phyloP scores from a whole-genome alignment of 2,797 vertebrate genomes.

The Crossoptilon crossoptilon region DNA sequence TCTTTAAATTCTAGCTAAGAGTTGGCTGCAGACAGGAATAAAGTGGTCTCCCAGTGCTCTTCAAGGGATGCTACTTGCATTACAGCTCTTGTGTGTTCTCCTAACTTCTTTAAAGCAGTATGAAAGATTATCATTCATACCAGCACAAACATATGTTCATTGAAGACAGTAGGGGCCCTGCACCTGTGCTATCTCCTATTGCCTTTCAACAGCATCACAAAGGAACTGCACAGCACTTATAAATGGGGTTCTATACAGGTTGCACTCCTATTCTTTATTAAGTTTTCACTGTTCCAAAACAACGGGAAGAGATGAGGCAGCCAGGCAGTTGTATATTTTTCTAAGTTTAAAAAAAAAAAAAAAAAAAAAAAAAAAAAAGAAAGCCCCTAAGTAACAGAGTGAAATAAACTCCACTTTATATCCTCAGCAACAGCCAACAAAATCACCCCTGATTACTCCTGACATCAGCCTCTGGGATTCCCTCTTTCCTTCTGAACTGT shows the following conservation, averaged over 20 bases:
- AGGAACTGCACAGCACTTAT: rapidly evolving
- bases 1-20: neutral
- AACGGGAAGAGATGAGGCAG: neutral
- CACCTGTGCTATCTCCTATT: neutral
- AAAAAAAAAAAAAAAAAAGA: neutral
- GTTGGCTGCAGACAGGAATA: neutral
- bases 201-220: neutral
- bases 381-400: neutral
- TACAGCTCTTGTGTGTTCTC: neutral
- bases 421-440: conserved; percentile 14
- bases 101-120: neutral
- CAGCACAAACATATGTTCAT: neutral
- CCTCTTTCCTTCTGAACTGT: conserved; percentile 10
- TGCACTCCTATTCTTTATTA: neutral
- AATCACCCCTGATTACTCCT: conserved; percentile 44
- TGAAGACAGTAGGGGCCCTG: neutral
- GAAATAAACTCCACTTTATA: neutral
- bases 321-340: neutral
- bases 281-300: neutral
- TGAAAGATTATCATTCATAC: neutral
- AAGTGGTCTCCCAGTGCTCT: neutral
- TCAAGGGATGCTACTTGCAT: neutral
- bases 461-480: conserved; percentile 61
- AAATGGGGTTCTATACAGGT: neutral
- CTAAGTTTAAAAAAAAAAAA: neutral